A percentile compares a stretch with the other conserved stretches of the same genome.
Evolutionary conservation across 2,888 invertebrate species (phyloP).

Genomic region (Mycalesis mineus): DNA sequence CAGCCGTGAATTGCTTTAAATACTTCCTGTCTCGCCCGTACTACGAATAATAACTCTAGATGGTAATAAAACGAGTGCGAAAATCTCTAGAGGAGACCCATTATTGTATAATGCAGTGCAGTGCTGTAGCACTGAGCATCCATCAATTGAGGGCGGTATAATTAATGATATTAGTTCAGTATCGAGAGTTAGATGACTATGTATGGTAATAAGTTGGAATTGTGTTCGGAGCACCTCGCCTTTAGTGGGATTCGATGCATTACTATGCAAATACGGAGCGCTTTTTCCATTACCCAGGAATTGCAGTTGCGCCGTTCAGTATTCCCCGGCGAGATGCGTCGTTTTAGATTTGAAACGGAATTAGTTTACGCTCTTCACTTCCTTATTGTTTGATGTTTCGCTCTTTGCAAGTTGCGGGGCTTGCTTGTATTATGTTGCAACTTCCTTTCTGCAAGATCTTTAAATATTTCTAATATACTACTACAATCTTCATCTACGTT

Average conservation of each 20-base stretch:
- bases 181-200: neutral
- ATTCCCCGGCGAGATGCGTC: slow-evolving; percentile 9
- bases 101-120: no score
- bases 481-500: no score
- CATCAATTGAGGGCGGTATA: no score
- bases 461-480: no score
- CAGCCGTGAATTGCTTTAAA: no score
- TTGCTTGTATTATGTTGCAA: neutral
- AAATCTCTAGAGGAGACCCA: no score
- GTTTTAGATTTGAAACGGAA: slow-evolving; percentile 17
- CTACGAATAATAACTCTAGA: no score
- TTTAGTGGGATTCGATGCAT: slow-evolving; percentile 18
- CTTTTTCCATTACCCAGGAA: slow-evolving; percentile 12
- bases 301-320: slow-evolving; percentile 5
- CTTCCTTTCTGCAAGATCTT: no score
- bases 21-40: no score
- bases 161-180: no score
- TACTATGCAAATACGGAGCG: slow-evolving; percentile 17
- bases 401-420: neutral
- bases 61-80: no score
- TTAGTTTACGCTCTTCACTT: slow-evolving; percentile 16
- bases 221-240: neutral
- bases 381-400: slow-evolving; percentile 1
- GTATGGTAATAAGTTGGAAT: neutral
- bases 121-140: no score